Evolutionary conservation across 2,888 invertebrate genomes (phyloP).

Genomic region (Beris morrisii): DNA sequence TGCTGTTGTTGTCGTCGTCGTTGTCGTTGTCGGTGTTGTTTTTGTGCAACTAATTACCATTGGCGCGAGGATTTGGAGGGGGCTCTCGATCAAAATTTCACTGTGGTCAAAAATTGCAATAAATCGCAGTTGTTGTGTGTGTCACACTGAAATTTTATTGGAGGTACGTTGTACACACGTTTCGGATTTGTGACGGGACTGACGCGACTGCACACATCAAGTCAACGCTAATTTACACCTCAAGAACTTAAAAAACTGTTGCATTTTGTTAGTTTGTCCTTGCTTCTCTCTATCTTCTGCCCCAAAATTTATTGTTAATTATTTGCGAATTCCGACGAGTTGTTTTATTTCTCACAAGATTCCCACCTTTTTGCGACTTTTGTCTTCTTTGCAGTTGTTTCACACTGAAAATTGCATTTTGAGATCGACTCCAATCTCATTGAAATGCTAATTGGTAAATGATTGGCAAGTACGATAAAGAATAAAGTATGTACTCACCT

Average conservation of each 20-base stretch:
- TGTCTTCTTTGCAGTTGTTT: background rate
- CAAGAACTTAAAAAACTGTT: conserved; percentile 20
- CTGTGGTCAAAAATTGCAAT: conserved; percentile 23
- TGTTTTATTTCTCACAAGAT: too few species aligned
- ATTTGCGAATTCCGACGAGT: conserved; percentile 5
- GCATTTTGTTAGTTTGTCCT: too few species aligned
- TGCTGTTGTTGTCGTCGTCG: background rate
- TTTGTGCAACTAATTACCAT: conserved; percentile 23
- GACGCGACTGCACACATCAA: conserved; percentile 25
- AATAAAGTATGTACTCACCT: conserved; percentile 23
- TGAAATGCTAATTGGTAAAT: conserved; percentile 31
- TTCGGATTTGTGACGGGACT: conserved; percentile 14
- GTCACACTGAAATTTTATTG: background rate
- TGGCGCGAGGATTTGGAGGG: conserved; percentile 16
- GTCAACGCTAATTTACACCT: conserved; percentile 21
- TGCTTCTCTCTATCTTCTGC: background rate
- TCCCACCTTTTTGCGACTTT: background rate
- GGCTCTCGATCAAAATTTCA: conserved; percentile 24
- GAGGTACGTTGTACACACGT: conserved; percentile 1
- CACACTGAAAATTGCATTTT: background rate
- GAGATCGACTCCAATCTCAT: conserved; percentile 24
- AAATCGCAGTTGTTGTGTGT: conserved; percentile 21
- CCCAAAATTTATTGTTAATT: conserved; percentile 14
- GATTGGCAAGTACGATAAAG: conserved; percentile 27
- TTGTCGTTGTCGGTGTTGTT: too few species aligned